These are phyloP conservation scores for Anoncus sp. DNA, from an alignment of 2,888 invertebrate genomes.

Conservation along the genomic window DNA sequence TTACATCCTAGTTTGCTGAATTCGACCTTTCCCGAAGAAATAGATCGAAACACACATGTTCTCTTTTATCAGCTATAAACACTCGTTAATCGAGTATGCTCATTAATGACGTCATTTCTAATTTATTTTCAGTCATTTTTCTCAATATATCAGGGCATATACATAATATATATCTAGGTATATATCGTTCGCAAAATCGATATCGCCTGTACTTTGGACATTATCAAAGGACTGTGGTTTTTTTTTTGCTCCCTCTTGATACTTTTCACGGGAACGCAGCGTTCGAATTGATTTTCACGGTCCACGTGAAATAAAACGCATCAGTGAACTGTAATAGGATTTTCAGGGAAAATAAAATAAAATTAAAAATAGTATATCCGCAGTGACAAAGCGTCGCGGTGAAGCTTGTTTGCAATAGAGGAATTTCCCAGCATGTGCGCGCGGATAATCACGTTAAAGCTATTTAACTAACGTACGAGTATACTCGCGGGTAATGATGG, in stretches of 20 bases:
- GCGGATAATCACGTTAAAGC: slow-evolving; percentile 21
- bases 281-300: slow-evolving; percentile 47
- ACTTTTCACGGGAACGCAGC: slow-evolving; percentile 27
- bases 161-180: background rate
- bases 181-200: slow-evolving; percentile 21
- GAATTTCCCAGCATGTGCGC: background rate
- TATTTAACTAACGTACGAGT: slow-evolving; percentile 4
- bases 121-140: slow-evolving; percentile 20
- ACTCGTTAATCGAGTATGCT: background rate
- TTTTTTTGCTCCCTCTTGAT: background rate
- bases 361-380: slow-evolving; percentile 50
- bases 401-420: background rate
- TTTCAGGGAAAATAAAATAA: slow-evolving; percentile 35
- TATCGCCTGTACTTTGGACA: slow-evolving; percentile 13
- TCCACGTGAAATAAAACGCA: slow-evolving; percentile 23
- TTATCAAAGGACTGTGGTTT: slow-evolving; percentile 23
- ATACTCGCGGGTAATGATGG: background rate
- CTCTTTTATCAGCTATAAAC: background rate
- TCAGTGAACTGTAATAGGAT: slow-evolving; percentile 40
- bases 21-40: too few relatives aligned
- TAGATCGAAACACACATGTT: too few relatives aligned
- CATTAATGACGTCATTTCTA: background rate
- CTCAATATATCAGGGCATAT: background rate
- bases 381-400: slow-evolving; percentile 6
- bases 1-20: too few relatives aligned